Evolutionary conservation across 2,797 vertebrate genomes (phyloP), one percentile per base, ranked within the genome.

Genomic region (Coregonus suidteri): DNA sequence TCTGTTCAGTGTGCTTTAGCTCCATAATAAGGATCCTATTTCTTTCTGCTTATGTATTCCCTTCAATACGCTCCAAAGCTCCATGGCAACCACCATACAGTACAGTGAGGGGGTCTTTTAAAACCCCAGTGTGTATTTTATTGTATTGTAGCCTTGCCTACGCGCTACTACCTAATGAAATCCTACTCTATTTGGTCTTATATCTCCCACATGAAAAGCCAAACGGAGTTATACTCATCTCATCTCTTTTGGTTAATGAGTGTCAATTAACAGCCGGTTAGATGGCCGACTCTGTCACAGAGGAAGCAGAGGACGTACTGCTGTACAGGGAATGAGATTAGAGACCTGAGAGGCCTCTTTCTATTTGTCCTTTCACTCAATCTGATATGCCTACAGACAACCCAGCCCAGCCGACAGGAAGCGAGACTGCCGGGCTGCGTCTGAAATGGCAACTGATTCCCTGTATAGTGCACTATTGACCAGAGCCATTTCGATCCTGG

Each of bases 41-140:
- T 90, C 90, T 87, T 75, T 89, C 90, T 87, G 84, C 86, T 92
- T 85, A 82, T 86, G 88, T 88, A 89, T 90, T 91, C 86, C 75
- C 20, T 25, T 76, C 71, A 72, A 85, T 79, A 82, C 75, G 56
- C 86, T 82, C 83, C 84, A 73, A 64, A 86, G 90, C 86, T 88
- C 92, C 92, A 92, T 94, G 88, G 93, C 90, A 93, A 92, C 91
- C 86, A 83, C 86, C 85, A 66, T 25, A 25, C 25, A 25, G 25
- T 25, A 16, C 20, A 35, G 34, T 69, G 16, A 13, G 15, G 15
- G 76, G 88, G 82, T 81, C 82, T 78, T 89, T 90, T 91, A 91
- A 80, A 85, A 88, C 77, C 81, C 86, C 87, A 4, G n/a, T 79
- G 89, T 67, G 65, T 67, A 15, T 31, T 35, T 85, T 73, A 86